Conservation (phyloP, 2,113 vertebrate genomes). For the Syngnathoides biaculeatus region DNA sequence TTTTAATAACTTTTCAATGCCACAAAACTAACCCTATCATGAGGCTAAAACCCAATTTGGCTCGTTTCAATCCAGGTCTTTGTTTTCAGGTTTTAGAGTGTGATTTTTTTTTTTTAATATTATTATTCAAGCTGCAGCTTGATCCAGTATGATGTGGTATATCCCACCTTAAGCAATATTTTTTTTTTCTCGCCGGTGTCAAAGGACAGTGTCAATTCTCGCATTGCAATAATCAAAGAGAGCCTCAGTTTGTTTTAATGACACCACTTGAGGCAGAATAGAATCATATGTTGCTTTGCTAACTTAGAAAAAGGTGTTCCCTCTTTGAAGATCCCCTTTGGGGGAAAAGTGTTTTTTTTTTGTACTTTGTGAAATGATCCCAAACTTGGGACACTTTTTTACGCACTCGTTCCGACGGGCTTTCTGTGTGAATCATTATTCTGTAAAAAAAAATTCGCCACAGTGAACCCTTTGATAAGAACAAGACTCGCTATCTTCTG, state of each 20-base stretch:
- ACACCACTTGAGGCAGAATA: neutral
- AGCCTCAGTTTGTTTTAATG: neutral
- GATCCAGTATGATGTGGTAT: neutral
- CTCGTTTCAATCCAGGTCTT: neutral
- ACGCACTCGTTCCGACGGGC: too few relatives aligned
- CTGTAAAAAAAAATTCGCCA: neutral
- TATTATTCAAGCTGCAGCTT: neutral
- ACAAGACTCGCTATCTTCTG: too few relatives aligned
- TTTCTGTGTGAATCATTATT: too few relatives aligned
- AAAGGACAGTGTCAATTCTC: neutral
- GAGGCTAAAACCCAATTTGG: neutral
- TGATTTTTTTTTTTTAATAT: too few relatives aligned
- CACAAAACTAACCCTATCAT: neutral
- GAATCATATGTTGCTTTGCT: neutral
- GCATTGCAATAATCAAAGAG: neutral
- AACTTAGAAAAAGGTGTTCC: neutral
- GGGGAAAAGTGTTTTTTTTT: neutral
- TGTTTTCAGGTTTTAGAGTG: neutral
- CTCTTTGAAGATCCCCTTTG: neutral
- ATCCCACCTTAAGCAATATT: neutral
- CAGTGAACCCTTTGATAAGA: neutral
- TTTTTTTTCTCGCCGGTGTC: neutral
- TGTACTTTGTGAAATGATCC: too few relatives aligned
- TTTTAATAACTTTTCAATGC: too few relatives aligned
- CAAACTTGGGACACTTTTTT: too few relatives aligned